Base-by-base conservation (phyloP, 2,797 vertebrate species). In the Diglossa cyanea region DNA sequence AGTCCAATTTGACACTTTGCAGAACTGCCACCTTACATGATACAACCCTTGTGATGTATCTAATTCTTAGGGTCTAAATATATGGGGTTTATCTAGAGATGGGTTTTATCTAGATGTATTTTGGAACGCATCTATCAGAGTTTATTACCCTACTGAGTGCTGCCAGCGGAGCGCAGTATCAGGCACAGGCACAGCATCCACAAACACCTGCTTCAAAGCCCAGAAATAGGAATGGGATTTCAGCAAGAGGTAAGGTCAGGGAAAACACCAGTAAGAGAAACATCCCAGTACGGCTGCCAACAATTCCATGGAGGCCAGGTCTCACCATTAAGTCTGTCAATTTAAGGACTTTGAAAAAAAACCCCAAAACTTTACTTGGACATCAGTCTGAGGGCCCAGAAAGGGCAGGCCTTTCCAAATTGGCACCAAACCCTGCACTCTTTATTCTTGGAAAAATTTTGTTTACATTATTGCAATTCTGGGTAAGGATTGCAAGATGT, bases 391-490 rank as follows among this genome's bases (percentile, higher is more conserved):
- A 86, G 39, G 24, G 70, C 25, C 35, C 37, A 9, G 37, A 57
- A 80, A 74, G 14, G 25, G 21, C 42, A 91, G 24, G 47, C 60
- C 79, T 81, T 89, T 94, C 78, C 68, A 74, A 83, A 85, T 0
- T 91, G 86, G 86, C 88, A 95, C 33, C 37, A 92, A 96, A 81
- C 61, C 65, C 75, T 8, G 28, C 45, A 10, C 33, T 83, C 20
- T 25, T 73, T 84, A 80, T 93, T 96, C 93, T 53, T 78, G 85
- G 91, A 94, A 96, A 42, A 14, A 54, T 47, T 90, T 86, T 96
- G 80, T 96, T 96, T 94, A 94, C 85, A 35, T 86, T 90, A 78
- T 14, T 91, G 91, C 79, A 94, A 91, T 93, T 93, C 90, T 82
- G 83, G 51, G 62, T 91, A 94, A 86, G 68, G 79, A 91, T 67